Percentiles rank a stretch among this genome's conserved stretches.
These are phyloP conservation scores for Steinernema hermaphroditum DNA, from an alignment of 2,888 invertebrate species.

Conservation along the genomic window DNA sequence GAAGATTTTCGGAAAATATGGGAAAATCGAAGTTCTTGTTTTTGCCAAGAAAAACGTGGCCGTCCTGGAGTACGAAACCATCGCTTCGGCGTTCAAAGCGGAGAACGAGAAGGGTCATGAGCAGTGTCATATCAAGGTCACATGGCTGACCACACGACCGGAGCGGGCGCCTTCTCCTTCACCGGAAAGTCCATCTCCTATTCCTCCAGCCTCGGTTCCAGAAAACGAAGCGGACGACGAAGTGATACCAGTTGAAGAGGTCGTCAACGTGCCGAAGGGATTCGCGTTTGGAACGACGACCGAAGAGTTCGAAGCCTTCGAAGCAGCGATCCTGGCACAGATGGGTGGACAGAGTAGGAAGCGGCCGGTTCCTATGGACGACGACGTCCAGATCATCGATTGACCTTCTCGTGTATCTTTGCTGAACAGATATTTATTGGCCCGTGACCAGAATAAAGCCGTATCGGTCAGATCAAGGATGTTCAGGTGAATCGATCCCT, in stretches of 20 bases:
- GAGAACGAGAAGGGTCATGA: not conserved
- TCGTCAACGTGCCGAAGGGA: slow-evolving; percentile 6
- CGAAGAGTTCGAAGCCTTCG: slow-evolving; percentile 15
- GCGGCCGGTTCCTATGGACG: too few relatives aligned
- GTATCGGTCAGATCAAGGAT: too few relatives aligned
- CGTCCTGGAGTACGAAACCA: not conserved
- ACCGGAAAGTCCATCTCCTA: not conserved
- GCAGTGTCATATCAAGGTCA: not conserved
- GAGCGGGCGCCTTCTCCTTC: not conserved
- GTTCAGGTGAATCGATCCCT: too few relatives aligned
- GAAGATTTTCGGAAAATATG: not conserved
- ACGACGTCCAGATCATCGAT: too few relatives aligned
- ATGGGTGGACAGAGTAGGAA: not conserved
- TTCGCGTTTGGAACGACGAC: slow-evolving; percentile 15
- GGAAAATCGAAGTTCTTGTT: not conserved
- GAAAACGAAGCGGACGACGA: slow-evolving; percentile 3
- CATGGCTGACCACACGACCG: not conserved
- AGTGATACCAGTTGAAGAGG: not conserved
- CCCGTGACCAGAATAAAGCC: too few relatives aligned
- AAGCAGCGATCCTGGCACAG: slow-evolving; percentile 17
- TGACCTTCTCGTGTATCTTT: too few relatives aligned
- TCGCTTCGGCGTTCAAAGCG: not conserved
- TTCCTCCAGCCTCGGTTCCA: not conserved
- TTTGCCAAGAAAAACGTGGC: not conserved
- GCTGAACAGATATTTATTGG: too few relatives aligned